Evolutionary conservation across 2,888 invertebrate species (phyloP).

Genomic region (Rhagonycha lutea): DNA sequence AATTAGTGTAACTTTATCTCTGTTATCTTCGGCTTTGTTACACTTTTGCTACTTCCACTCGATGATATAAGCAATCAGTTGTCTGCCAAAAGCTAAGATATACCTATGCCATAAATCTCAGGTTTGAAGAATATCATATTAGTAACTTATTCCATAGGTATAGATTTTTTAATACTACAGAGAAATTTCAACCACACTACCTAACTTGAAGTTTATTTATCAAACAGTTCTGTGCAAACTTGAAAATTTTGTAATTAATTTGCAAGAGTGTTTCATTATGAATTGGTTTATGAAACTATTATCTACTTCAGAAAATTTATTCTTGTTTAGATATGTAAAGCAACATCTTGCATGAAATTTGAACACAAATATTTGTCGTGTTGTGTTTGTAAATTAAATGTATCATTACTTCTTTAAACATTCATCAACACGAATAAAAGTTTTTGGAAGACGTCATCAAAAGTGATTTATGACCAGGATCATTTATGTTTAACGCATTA

Average conservation of each 20-base stretch:
- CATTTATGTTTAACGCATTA: neutral
- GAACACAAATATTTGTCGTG: neutral
- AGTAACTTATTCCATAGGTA: too few relatives aligned
- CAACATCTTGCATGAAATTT: neutral
- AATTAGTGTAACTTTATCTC: too few relatives aligned
- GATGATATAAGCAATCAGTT: too few relatives aligned
- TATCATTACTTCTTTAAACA: neutral
- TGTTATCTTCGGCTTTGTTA: too few relatives aligned
- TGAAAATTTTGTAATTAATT: neutral
- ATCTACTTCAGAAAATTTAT: neutral
- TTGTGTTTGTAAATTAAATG: neutral
- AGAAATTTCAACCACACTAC: too few relatives aligned
- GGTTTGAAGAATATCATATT: too few relatives aligned
- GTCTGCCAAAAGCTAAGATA: too few relatives aligned
- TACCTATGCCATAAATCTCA: too few relatives aligned
- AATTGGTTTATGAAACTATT: neutral
- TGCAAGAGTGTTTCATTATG: neutral
- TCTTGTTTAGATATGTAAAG: neutral
- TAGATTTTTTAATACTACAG: too few relatives aligned
- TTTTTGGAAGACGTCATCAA: neutral
- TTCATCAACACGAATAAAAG: neutral
- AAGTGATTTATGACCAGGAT: neutral
- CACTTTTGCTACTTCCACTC: too few relatives aligned
- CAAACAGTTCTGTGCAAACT: neutral
- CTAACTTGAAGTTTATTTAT: neutral